Evolutionary conservation across 2,113 vertebrate genomes (phyloP), one percentile per base, ranked within the genome.

Genomic region (Oncorhynchus tshawytscha): DNA sequence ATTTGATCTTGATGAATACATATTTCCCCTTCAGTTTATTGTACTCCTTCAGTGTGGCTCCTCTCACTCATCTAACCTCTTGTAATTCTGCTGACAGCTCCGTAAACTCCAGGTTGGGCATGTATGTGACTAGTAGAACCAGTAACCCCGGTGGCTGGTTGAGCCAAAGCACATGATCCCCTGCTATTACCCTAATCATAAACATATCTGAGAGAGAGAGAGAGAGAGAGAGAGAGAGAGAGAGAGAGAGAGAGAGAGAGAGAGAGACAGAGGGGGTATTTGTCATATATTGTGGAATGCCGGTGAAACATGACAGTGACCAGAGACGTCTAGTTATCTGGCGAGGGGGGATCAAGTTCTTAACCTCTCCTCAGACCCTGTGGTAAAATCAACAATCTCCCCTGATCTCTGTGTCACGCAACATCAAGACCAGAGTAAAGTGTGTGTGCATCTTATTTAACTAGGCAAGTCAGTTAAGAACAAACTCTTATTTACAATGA

Each of bases 311-410:
- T 87, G 88, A 91, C 86, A 83, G 89, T 72, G 87, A 80, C 78
- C 90, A 88, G 86, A 89, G 81, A 90, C 84, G 51, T 82, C 81
- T 82, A 82, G 87, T 91, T 90, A 93, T 93, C 89, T 92, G 80
- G 54, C 62, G 76, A 31, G 82, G 88, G 87, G 86, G 89, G 90
- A 91, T 93, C 88, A 90, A 89, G 90, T 93, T 92, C 91, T 93
- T 93, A 93, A 92, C 92, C 92, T 91, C 86, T 86, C 66, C 77
- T 67, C 73, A 74, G 82, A 93, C 91, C 91, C 85, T 45, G 72
- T 83, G 81, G 82, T 90, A 89, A 92, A 91, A 89, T 89, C 88
- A 93, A 88, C 91, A 92, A 86, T 87, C 83, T 81, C 84, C 70
- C 88, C 88, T 91, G 91, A 89, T 91, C 88, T 90, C 81, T 79